Base-by-base conservation (phyloP, 2,797 vertebrate species). In the Jordanella pulchra region DNA sequence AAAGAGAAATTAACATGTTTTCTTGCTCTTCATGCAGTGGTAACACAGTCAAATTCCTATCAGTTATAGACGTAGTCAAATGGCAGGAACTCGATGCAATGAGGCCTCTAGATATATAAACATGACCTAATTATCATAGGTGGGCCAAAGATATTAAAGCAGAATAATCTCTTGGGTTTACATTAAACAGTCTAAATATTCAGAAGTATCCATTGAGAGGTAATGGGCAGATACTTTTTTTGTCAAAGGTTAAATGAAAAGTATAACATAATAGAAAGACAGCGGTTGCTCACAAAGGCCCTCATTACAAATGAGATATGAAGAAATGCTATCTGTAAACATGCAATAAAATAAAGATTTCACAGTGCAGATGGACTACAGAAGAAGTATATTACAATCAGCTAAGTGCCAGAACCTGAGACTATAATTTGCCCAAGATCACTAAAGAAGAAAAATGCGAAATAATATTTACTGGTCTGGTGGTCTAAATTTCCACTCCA, bases 21-120 rank as follows among this genome's bases (percentile, higher is more conserved):
- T 65, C 28, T 74, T 55, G n/a, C 23, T 63, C 68, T 60, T 68
- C 72, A 39, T 51, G 53, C 51, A 42, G 44, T 47, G 23, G 55
- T 48, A 64, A 64, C n/a, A 45, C 13, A 17, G 21, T 48, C 44
- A 28, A 14, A 28, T 4, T 21, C n/a, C 10, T 18, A 54, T 68
- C 15, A 27, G 3, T 18, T 10, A 35, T 23, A 68, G 1, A 39
- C 35, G 5, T 39, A 18, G 17, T 48, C 47, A 48, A 3, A 48
- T 48, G 47, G 15, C 47, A 48, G 47, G 47, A 48, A 17, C 47
- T 51, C 50, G 7, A 21, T 7, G 21, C 50, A 51, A 9, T 23
- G 50, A 51, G 23, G 21, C 21, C 21, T n/a, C 21, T 51, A 51
- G 18, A 51, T 7, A 51, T 51, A 10, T 23, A 23, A 51, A 23